Percentiles rank a stretch among this genome's conserved stretches.
Conservation (phyloP, 2,113 vertebrate genomes). For the Glaucomys volans region DNA sequence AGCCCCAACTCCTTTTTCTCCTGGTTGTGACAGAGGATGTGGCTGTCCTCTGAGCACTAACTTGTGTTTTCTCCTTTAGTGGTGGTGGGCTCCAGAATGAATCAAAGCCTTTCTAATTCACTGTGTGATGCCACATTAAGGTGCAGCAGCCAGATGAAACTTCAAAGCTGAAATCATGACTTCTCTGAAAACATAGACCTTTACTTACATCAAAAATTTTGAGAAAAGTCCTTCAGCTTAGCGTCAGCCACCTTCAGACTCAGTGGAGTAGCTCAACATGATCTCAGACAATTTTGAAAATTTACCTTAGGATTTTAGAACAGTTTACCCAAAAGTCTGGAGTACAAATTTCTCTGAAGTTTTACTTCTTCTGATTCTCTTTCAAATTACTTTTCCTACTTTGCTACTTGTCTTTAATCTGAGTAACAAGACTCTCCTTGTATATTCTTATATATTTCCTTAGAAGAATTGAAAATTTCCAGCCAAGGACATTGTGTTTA, state of each 20-base stretch:
- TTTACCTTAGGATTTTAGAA: not conserved
- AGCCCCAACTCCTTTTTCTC: not conserved
- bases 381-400: slow-evolving; percentile 22
- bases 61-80: not conserved
- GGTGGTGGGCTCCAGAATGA: too few species aligned
- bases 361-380: not conserved
- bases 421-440: not conserved
- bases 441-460: slow-evolving; percentile 8
- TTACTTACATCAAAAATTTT: not conserved
- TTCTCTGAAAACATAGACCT: not conserved
- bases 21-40: not conserved
- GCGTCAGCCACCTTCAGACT: not conserved
- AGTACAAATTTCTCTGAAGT: not conserved
- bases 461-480: slow-evolving; percentile 49
- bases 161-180: not conserved
- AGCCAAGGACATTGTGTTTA: slow-evolving; percentile 76
- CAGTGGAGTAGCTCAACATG: fast-evolving
- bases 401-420: not conserved
- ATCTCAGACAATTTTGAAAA: not conserved
- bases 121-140: too few species aligned
- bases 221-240: not conserved
- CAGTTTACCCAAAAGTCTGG: not conserved
- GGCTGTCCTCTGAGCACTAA: not conserved
- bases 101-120: not conserved
- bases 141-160: not conserved